Conservation (phyloP, 2,888 invertebrate species). For the Orchesella flavescens region DNA sequence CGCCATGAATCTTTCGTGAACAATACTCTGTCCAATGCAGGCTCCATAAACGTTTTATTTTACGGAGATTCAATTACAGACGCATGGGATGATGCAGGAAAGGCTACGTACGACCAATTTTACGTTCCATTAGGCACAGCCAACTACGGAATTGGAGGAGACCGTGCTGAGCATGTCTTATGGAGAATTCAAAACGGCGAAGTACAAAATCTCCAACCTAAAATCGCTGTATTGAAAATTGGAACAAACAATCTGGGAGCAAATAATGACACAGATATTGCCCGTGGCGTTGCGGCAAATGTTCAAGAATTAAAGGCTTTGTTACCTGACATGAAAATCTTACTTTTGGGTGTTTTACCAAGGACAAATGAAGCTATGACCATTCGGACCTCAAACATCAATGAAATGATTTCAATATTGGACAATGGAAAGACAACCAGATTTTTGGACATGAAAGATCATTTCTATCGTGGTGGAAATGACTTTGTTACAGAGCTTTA, state of each 20-base stretch:
- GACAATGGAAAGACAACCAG: conserved; percentile 61
- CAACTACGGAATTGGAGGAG: conserved; percentile 74
- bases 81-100: conserved; percentile 63
- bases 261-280: conserved; percentile 75
- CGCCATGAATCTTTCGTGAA: conserved; percentile 27
- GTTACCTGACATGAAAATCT: conserved; percentile 59
- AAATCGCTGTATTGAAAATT: conserved; percentile 76
- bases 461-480: conserved; percentile 62
- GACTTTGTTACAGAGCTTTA: conserved; percentile 57
- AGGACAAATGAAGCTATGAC: conserved; percentile 41
- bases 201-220: conserved; percentile 75
- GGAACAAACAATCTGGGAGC: conserved; percentile 76
- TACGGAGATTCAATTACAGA: conserved; percentile 70
- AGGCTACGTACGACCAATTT: conserved; percentile 46
- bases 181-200: conserved; percentile 78
- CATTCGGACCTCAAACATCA: conserved; percentile 29
- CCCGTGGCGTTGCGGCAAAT: conserved; percentile 75
- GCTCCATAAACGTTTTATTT: conserved; percentile 65
- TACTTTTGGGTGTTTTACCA: conserved; percentile 61
- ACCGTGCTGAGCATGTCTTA: conserved; percentile 76
- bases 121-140: conserved; percentile 67
- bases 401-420: conserved; percentile 6
- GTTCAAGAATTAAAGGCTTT: conserved; percentile 73
- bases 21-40: conserved; percentile 61
- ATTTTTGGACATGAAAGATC: conserved; percentile 69